Evolutionary conservation across 2,888 invertebrate species (phyloP), one percentile per base, ranked within the genome.

Genomic region (Bugula neritina): DNA sequence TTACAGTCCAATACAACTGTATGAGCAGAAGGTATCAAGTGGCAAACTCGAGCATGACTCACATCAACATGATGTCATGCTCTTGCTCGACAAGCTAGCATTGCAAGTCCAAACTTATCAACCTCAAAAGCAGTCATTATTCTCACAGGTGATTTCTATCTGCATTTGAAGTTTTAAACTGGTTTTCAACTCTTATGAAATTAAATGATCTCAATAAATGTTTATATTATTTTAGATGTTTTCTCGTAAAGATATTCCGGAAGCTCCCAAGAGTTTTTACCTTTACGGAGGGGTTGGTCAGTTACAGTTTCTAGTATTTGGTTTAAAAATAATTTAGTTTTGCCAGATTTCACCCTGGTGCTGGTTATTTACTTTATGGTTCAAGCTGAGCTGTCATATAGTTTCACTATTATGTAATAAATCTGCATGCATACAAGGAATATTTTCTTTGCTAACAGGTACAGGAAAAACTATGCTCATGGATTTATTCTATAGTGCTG

Each of bases 381-480:
- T n/a, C n/a, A n/a, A n/a, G n/a, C n/a, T n/a, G n/a, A n/a, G n/a
- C n/a, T n/a, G n/a, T n/a, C n/a, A n/a, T n/a, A n/a, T n/a, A n/a
- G n/a, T n/a, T n/a, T n/a, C n/a, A n/a, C n/a, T n/a, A n/a, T n/a
- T n/a, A n/a, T n/a, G n/a, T n/a, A n/a, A n/a, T n/a, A n/a, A n/a
- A n/a, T n/a, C n/a, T n/a, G n/a, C n/a, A n/a, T n/a, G n/a, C n/a
- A n/a, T n/a, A n/a, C n/a, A n/a, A n/a, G n/a, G n/a, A 10, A 43
- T 43, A 43, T 43, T 5, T 43, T 17, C 43, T 5, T 17, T 43
- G 17, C 17, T 5, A 10, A 17, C 75, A 80, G 81, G 83, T 5
- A 80, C 80, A 76, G 99, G 99, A 63, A 99, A 99, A 87, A 99
- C 99, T 3, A 98, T 98, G 91, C 86, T 99, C 73, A 99, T 99